Evolutionary conservation across 2,797 vertebrate species (phyloP).

Genomic region (Gymnothorax javanicus): DNA sequence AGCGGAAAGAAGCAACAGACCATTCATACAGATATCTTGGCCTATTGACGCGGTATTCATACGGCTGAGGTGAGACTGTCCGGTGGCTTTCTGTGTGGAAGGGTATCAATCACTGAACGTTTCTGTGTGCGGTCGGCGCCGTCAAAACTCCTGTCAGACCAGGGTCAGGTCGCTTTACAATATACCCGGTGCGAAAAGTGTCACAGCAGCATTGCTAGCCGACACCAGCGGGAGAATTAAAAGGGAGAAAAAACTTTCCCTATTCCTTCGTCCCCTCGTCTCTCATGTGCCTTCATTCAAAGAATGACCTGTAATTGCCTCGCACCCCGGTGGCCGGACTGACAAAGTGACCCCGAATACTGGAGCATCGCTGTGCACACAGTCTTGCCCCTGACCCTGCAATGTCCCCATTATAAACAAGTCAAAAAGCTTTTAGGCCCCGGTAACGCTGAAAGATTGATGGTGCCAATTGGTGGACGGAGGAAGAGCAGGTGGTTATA

Average conservation of each 20-base stretch:
- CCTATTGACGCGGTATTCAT: not conserved
- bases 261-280: not conserved
- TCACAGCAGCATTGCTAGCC: not conserved
- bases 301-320: conserved; percentile 67
- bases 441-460: conserved; percentile 82
- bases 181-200: conserved; percentile 26
- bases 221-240: conserved; percentile 25
- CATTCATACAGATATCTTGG: not conserved
- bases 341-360: conserved; percentile 69
- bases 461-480: conserved; percentile 74
- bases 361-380: conserved; percentile 67
- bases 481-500: conserved; percentile 82
- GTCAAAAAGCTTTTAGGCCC: conserved; percentile 85
- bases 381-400: conserved; percentile 69
- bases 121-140: not conserved
- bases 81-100: not conserved
- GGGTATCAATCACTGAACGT: not conserved
- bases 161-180: conserved; percentile 10
- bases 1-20: not conserved
- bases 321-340: conserved; percentile 43
- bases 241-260: conserved; percentile 10
- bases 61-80: not conserved
- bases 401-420: conserved; percentile 80
- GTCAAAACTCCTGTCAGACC: not conserved
- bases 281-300: conserved; percentile 48